phyloP scores from a whole-genome alignment of 2,113 vertebrate species.

The Ptilonorhynchus violaceus region DNA sequence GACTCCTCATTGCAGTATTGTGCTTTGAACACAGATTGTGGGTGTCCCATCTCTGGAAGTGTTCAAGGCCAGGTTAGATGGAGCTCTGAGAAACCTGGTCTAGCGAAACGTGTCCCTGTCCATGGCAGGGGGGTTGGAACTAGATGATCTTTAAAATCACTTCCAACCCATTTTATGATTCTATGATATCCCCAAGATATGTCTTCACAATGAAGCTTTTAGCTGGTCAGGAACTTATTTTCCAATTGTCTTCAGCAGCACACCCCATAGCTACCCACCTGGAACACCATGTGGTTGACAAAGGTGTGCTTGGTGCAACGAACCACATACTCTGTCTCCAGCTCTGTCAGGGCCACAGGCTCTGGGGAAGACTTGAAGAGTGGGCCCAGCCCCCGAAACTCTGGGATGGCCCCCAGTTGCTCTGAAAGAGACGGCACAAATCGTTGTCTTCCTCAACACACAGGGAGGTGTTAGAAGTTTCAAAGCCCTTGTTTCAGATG shows the following conservation, averaged over 20 bases:
- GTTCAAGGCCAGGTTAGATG: background rate
- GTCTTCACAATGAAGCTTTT: background rate
- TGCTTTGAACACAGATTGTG: background rate
- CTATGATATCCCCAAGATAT: background rate
- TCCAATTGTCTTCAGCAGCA: background rate
- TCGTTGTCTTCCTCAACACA: background rate
- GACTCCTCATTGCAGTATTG: rapidly evolving
- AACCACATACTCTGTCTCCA: constrained; percentile 80
- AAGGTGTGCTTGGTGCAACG: constrained; percentile 82
- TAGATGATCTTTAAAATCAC: background rate
- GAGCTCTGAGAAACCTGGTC: background rate
- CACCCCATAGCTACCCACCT: constrained; percentile 64
- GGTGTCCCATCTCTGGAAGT: background rate
- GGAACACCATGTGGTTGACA: constrained; percentile 78
- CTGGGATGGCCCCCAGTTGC: constrained; percentile 78
- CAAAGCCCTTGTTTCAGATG: background rate
- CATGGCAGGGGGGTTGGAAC: background rate
- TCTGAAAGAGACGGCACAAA: constrained; percentile 67
- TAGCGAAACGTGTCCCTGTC: background rate
- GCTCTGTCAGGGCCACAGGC: constrained; percentile 79
- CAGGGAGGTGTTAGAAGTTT: background rate
- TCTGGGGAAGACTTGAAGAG: constrained; percentile 83
- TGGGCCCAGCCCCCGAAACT: constrained; percentile 73
- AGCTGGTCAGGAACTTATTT: background rate
- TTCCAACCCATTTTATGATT: background rate